A percentile compares a stretch with the other conserved stretches of the same genome.
Evolutionary conservation across 2,888 invertebrate genomes (phyloP).

Genomic region (Mythimna pallens): DNA sequence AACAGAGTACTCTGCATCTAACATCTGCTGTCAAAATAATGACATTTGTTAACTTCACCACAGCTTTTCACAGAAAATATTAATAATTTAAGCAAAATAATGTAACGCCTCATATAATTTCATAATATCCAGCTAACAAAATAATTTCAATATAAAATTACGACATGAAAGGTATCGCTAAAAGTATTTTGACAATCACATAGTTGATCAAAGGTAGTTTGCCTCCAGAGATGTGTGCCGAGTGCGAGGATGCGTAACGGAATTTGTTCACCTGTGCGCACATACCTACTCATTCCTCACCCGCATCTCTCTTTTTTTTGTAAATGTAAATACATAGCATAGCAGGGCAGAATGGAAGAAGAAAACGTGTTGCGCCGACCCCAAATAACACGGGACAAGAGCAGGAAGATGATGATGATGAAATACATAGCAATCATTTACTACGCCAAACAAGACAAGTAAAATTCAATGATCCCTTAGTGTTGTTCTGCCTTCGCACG

Average conservation of each 20-base stretch:
- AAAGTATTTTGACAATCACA: background rate
- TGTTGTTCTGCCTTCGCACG: background rate
- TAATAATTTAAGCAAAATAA: constrained; percentile 7
- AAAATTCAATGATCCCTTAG: background rate
- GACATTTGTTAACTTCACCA: background rate
- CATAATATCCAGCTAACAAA: background rate
- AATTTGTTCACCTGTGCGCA: background rate
- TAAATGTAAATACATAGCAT: no score
- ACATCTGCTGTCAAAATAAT: background rate
- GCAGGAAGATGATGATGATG: no score
- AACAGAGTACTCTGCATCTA: background rate
- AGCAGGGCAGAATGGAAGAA: no score
- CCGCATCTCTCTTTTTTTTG: background rate
- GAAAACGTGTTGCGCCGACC: no score
- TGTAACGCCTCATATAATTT: background rate
- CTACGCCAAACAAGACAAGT: background rate
- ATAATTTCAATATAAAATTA: background rate
- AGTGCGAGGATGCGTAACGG: background rate
- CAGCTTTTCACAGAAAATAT: background rate
- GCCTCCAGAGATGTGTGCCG: background rate
- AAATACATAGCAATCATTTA: background rate
- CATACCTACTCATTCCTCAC: background rate
- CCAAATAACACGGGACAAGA: no score
- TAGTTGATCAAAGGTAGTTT: background rate
- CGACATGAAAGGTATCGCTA: constrained; percentile 22